phyloP scores from a whole-genome alignment of 2,113 vertebrate genomes.

The Tenrec ecaudatus region DNA sequence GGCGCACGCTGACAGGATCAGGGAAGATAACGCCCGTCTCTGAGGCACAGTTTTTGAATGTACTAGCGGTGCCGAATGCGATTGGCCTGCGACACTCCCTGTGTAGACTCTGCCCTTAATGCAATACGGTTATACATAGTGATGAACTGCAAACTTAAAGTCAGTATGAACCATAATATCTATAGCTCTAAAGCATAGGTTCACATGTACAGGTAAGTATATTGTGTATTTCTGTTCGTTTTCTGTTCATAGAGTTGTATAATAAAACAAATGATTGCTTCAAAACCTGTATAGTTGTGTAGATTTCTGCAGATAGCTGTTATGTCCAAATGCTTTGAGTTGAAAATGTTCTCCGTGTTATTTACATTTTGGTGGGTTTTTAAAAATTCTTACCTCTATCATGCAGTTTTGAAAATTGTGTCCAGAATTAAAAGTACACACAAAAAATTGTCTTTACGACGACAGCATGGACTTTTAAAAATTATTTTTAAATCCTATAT shows the following conservation, averaged over 20 bases:
- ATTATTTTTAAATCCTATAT: constrained; percentile 83
- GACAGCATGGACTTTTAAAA: constrained; percentile 85
- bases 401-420: constrained; percentile 83
- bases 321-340: constrained; percentile 88
- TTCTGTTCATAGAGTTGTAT: constrained; percentile 96
- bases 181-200: constrained; percentile 90
- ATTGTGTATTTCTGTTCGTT: constrained; percentile 94
- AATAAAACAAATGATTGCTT: constrained; percentile 95
- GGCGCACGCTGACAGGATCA: constrained; percentile 84
- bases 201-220: constrained; percentile 96
- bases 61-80: constrained; percentile 87
- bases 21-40: constrained; percentile 86
- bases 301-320: constrained; percentile 94
- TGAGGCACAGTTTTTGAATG: constrained; percentile 91
- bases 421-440: constrained; percentile 85
- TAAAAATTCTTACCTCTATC: constrained; percentile 87
- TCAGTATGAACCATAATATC: constrained; percentile 88
- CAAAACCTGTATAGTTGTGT: constrained; percentile 96
- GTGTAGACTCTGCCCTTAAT: constrained; percentile 90
- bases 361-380: constrained; percentile 85
- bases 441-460: constrained; percentile 82
- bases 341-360: constrained; percentile 86
- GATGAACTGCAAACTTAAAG: constrained; percentile 91
- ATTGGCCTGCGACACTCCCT: constrained; percentile 88
- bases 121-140: constrained; percentile 97